phyloP scores from a whole-genome alignment of 53 echinoderm and acorn worm genomes.

The Temnopleurus reevesii region DNA sequence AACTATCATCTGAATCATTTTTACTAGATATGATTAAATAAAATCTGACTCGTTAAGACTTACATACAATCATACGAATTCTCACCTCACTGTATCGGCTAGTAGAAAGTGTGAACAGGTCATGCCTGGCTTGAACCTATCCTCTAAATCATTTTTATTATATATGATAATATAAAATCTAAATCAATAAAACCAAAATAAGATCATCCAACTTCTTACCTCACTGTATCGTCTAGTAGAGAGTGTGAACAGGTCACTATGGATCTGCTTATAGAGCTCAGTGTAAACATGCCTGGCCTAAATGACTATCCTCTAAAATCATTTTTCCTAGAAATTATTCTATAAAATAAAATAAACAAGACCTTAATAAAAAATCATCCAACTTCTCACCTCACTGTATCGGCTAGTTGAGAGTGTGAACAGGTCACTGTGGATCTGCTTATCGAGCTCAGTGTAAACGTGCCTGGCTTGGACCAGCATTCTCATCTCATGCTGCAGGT shows the following conservation, averaged over 20 bases:
- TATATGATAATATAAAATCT: too few relatives aligned
- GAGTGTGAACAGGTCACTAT: background rate
- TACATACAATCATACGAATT: background rate
- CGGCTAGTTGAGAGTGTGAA: slow-evolving; percentile 77
- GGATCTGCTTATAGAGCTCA: slow-evolving; percentile 65
- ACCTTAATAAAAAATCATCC: too few relatives aligned
- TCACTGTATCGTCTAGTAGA: too few relatives aligned
- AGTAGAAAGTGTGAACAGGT: background rate
- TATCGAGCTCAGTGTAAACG: slow-evolving; percentile 71
- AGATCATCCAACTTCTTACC: too few relatives aligned
- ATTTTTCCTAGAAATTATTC: too few relatives aligned
- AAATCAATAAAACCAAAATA: too few relatives aligned
- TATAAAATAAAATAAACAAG: too few relatives aligned
- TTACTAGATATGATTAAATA: too few relatives aligned
- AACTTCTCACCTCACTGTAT: slow-evolving; percentile 80
- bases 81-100: background rate
- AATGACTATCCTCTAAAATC: slow-evolving; percentile 62
- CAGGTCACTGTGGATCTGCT: slow-evolving; percentile 67
- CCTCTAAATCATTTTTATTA: too few relatives aligned
- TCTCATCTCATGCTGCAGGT: slow-evolving; percentile 88
- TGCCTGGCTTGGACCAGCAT: slow-evolving; percentile 59
- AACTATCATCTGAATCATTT: too few relatives aligned
- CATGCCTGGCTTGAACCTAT: too few relatives aligned
- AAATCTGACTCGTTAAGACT: too few relatives aligned
- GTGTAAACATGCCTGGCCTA: slow-evolving; percentile 65